Base-by-base conservation (phyloP, 2,113 vertebrate species). In the Nyctereutes procyonoides region DNA sequence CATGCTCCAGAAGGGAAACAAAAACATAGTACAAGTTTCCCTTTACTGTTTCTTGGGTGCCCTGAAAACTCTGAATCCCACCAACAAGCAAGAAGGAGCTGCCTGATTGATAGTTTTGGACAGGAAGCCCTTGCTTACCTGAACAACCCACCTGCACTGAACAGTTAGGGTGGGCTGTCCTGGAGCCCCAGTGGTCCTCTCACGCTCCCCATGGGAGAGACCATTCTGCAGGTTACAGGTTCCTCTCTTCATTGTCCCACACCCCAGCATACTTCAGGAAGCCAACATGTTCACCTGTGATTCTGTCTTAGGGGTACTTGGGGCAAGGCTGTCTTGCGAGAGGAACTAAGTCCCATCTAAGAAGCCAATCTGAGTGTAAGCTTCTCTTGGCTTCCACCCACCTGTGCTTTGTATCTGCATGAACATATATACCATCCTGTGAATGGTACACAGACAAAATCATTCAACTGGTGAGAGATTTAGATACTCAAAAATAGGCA, bases 401-500 rank as follows among this genome's bases (percentile, higher is more conserved):
- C n/a, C 63, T 8, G 0, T 11, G 60, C 24, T 58, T 86, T 80
- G 60, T 48, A 16, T 84, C 48, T 95, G 69, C 53, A 55, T 43
- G 69, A 95, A 82, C 67, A 16, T 32, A 76, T 24, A 67, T 48
- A 13, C 26, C 85, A 58, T 43, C 55, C 60, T 60, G 76, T 55
- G 94, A 73, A 76, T 56, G 77, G 95, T 14, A 81, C 22, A 87
- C 58, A 93, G 89, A 90, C 81, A 95, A 71, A 87, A 90, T 56
- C 81, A 80, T 30, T 93, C 79, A 92, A 32, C 28, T 0, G 6
- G 60, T 35, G 60, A 93, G 92, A 96, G 95, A 96, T 93, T 94
- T 92, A 90, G 88, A 55, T 71, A 55, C 77, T 96, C 60, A 71
- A 55, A 97, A 77, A 93, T 77, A 97, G 85, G n/a, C 60, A 79